phyloP scores from a whole-genome alignment of 2,113 vertebrate species.

The Clarias macrocephalus region DNA sequence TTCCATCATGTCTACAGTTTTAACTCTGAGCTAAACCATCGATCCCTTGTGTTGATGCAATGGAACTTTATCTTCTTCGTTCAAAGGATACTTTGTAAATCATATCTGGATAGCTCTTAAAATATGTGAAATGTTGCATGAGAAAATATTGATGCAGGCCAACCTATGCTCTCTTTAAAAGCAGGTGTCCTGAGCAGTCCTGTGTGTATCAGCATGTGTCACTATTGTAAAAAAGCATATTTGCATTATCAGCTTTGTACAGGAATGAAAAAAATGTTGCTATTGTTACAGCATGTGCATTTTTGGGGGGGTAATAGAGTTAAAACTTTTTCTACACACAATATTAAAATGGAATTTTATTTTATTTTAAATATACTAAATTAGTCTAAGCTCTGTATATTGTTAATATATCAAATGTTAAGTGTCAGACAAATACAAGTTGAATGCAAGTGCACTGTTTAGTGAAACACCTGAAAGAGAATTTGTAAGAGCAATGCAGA shows the following conservation, averaged over 20 bases:
- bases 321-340: neutral
- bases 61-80: slow-evolving; percentile 20
- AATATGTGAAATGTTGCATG: slow-evolving; percentile 9
- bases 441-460: neutral
- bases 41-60: neutral
- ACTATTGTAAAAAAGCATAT: neutral
- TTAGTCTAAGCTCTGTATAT: neutral
- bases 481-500: neutral
- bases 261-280: neutral
- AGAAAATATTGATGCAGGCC: neutral
- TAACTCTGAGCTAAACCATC: neutral
- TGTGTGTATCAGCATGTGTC: neutral
- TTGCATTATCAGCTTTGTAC: neutral
- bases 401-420: neutral
- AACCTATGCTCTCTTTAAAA: neutral
- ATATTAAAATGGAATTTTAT: neutral
- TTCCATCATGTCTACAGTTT: slow-evolving; percentile 8
- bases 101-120: slow-evolving; percentile 1
- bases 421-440: neutral
- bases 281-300: neutral
- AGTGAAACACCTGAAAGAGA: neutral
- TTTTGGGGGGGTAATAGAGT: neutral
- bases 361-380: neutral
- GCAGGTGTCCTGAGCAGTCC: neutral
- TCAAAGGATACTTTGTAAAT: slow-evolving; percentile 1